Percentiles rank a stretch among this genome's conserved stretches.
Conservation (phyloP, 2,113 vertebrate genomes). For the Cyprinodon tularosa region DNA sequence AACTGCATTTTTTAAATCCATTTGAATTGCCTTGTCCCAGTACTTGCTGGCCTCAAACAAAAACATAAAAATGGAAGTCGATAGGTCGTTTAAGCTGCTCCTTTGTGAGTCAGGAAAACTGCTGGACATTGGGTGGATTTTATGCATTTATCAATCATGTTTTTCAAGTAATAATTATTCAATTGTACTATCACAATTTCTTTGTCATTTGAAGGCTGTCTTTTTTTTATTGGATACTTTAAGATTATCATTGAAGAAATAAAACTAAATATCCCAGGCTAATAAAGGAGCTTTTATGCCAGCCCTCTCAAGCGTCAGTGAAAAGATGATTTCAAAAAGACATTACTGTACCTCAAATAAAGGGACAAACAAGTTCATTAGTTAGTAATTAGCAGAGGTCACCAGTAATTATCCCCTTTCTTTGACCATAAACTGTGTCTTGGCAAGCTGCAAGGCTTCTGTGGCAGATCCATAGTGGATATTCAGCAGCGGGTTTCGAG, state of each 20-base stretch:
- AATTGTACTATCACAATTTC: no score
- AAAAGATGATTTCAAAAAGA: not conserved
- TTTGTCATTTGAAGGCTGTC: no score
- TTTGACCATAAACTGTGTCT: constrained; percentile 9
- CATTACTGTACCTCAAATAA: constrained; percentile 3
- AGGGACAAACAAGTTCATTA: not conserved
- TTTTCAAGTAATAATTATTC: no score
- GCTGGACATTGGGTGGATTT: no score
- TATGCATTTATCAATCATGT: no score
- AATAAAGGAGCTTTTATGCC: not conserved
- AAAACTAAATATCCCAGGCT: not conserved
- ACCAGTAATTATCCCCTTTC: constrained; percentile 9
- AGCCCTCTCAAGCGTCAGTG: not conserved
- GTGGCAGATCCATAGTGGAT: constrained; percentile 16
- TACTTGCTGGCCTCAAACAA: not conserved
- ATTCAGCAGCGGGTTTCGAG: constrained; percentile 8
- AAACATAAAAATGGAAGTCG: not conserved
- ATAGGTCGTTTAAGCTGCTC: not conserved
- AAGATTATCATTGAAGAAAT: not conserved
- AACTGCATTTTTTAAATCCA: not conserved
- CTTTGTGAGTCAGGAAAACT: no score
- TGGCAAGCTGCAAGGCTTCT: not conserved
- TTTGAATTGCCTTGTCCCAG: not conserved
- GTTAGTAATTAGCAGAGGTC: constrained; percentile 19
- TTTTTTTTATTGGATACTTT: not conserved